Evolutionary conservation across 2,113 vertebrate species (phyloP).

Genomic region (Tympanuchus pallidicinctus): DNA sequence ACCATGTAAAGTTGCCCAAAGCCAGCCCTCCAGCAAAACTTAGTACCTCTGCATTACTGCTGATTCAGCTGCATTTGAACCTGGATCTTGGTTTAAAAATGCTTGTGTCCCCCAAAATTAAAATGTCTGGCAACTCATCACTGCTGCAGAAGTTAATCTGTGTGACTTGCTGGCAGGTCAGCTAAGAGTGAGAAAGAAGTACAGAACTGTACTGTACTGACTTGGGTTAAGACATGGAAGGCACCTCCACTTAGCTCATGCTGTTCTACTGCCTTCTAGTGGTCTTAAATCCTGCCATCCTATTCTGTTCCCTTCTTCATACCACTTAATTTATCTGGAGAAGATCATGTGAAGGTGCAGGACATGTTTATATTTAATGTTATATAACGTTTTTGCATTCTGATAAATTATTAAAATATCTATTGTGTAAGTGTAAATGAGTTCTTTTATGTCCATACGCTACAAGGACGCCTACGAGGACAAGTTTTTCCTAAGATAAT

Average conservation of each 20-base stretch:
- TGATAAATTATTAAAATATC: neutral
- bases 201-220: neutral
- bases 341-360: neutral
- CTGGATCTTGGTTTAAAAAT: neutral
- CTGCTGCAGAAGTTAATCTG: neutral
- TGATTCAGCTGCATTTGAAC: neutral
- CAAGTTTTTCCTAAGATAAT: neutral
- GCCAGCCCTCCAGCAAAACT: neutral
- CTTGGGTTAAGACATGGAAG: neutral
- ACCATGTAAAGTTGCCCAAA: neutral
- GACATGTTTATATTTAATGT: neutral
- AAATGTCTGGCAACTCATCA: neutral
- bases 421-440: neutral
- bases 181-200: neutral
- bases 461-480: neutral
- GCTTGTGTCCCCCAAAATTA: neutral
- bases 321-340: neutral
- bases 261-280: neutral
- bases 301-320: neutral
- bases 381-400: neutral
- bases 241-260: neutral
- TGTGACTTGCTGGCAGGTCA: neutral
- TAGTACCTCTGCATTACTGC: neutral
- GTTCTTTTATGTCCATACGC: neutral
- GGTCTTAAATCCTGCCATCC: neutral